A percentile compares a stretch with the other conserved stretches of the same genome.
Evolutionary conservation across 2,888 invertebrate species (phyloP).

Genomic region (Caenorhabditis virilis): DNA sequence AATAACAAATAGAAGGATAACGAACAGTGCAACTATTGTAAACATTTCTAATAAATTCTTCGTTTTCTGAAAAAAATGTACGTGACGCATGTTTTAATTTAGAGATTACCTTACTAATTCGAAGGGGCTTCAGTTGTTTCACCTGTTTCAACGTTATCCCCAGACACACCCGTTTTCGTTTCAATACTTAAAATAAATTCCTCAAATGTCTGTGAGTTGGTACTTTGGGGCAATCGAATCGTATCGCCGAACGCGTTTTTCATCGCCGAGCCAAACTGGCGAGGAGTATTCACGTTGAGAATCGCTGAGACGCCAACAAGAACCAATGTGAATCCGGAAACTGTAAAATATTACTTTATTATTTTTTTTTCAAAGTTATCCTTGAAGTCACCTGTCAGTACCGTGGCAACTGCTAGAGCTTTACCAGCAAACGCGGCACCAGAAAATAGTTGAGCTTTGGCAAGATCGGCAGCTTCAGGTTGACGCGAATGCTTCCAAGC

Average conservation of each 20-base stretch:
- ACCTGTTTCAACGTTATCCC: background rate
- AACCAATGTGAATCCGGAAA: slow-evolving; percentile 62
- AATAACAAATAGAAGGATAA: slow-evolving; percentile 37
- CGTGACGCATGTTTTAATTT: too few relatives aligned
- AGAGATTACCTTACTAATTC: too few relatives aligned
- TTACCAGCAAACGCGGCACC: slow-evolving; percentile 64
- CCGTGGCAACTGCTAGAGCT: slow-evolving; percentile 62
- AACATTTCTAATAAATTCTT: slow-evolving; percentile 20
- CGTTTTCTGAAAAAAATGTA: too few relatives aligned
- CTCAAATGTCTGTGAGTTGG: slow-evolving; percentile 51
- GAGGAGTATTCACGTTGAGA: slow-evolving; percentile 62
- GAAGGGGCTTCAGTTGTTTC: too few relatives aligned
- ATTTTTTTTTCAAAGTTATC: background rate
- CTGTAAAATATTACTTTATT: slow-evolving; percentile 15
- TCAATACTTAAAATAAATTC: slow-evolving; percentile 49
- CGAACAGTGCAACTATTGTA: slow-evolving; percentile 22
- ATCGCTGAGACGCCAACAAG: slow-evolving; percentile 59
- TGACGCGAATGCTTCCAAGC: slow-evolving; percentile 51
- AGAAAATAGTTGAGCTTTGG: slow-evolving; percentile 41
- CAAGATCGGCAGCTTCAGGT: slow-evolving; percentile 51
- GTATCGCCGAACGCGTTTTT: slow-evolving; percentile 48
- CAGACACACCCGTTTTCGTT: slow-evolving; percentile 30
- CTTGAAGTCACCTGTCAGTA: slow-evolving; percentile 50
- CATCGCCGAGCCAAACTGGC: slow-evolving; percentile 63
- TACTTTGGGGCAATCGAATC: slow-evolving; percentile 44